Evolutionary conservation across 2,888 invertebrate genomes (phyloP), one percentile per base, ranked within the genome.

Genomic region (Mimumesa dahlbomi): DNA sequence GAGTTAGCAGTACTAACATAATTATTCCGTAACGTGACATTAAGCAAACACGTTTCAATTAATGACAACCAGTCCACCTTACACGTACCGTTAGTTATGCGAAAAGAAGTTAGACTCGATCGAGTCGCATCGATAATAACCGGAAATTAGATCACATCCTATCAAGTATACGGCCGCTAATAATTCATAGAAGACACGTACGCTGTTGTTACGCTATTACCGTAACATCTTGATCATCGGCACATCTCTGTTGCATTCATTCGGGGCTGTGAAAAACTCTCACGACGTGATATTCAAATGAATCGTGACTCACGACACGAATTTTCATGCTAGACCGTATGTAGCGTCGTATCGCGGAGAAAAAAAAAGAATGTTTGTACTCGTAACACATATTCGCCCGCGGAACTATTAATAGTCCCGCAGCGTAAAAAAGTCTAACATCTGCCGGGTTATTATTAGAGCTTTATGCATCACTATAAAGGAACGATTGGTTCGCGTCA

Each of bases 61-160:
- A 45, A 54, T 49, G 53, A 45, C 25, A 43, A 54, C 45, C 3
- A 14, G 29, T 19, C 29, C 16, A 59, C 22, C 14, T 49, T 4
- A 9, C 3, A 31, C 11, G 34, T 38, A 50, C 58, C 54, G 67
- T 77, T 76, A 71, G 25, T 7, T 11, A 21, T 3, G 31, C 5
- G 29, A 50, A 58, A 56, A 54, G 31, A 14, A 50, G 61, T 18
- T 21, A 25, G 38, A 45, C 52, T 18, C 31, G 46, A 59, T 57
- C 18, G 22, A 21, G 9, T n/a, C 42, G 54, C 42, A 45, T 56
- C 58, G 50, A 76, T 54, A 59, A 61, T 67, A 63, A 61, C 68
- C 73, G 75, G 77, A 77, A 76, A 76, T 76, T 77, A 77, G 65
- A 73, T 68, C 64, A 66, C 38, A 43, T 52, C 72, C 53, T 57